These are phyloP conservation scores for Luehdorfia chinensis DNA, from an alignment of 1,140 invertebrate genomes.

Conservation along the genomic window DNA sequence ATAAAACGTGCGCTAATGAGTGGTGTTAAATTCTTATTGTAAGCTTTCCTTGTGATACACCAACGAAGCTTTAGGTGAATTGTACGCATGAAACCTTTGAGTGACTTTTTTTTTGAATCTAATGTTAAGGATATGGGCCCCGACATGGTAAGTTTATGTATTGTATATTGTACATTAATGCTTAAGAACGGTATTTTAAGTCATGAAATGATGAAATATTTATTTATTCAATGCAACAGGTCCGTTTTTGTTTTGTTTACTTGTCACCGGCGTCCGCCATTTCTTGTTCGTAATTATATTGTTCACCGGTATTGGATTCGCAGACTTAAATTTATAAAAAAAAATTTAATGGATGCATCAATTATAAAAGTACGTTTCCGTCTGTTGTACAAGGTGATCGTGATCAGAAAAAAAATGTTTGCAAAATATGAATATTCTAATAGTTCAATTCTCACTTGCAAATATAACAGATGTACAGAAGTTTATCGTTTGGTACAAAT, in stretches of 20 bases:
- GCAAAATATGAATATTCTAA: no score
- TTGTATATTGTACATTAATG: conserved; percentile 34
- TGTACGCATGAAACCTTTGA: conserved; percentile 83
- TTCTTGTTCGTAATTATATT: conserved; percentile 58
- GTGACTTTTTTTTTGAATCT: conserved; percentile 82
- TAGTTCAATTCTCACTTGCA: no score
- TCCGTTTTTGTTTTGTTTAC: conserved; percentile 76
- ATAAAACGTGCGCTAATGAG: conserved; percentile 40
- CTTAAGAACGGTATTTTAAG: conserved; percentile 50
- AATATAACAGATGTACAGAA: no score
- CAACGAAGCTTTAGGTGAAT: conserved; percentile 66
- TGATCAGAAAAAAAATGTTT: no score
- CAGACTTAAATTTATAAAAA: neutral
- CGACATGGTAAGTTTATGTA: conserved; percentile 81
- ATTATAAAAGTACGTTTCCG: no score
- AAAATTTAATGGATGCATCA: neutral
- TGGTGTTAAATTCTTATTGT: conserved; percentile 37
- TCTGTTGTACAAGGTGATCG: no score
- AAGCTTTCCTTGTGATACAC: conserved; percentile 64
- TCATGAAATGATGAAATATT: conserved; percentile 54
- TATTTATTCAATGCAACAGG: conserved; percentile 63
- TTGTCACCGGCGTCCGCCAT: conserved; percentile 77
- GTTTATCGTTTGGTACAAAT: no score
- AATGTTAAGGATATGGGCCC: conserved; percentile 87
- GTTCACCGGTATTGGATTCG: conserved; percentile 43